These are phyloP conservation scores for Sinonovacula constricta DNA, from an alignment of 1,140 invertebrate species.

Conservation along the genomic window DNA sequence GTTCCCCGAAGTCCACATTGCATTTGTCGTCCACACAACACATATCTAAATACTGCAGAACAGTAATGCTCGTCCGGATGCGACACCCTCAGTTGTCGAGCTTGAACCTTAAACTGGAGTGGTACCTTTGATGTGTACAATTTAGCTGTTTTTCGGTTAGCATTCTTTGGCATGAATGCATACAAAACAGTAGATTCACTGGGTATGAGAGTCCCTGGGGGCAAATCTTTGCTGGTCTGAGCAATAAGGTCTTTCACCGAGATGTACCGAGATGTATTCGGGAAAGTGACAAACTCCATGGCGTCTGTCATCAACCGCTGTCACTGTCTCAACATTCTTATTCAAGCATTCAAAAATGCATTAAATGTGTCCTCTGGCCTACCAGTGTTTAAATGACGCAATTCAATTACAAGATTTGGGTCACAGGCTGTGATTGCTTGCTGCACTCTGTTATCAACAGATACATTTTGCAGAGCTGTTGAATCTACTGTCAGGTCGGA, in stretches of 20 bases:
- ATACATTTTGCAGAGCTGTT: constrained; percentile 38
- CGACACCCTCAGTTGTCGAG: constrained; percentile 28
- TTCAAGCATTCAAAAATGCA: constrained; percentile 41
- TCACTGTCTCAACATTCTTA: constrained; percentile 25
- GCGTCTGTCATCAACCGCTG: constrained; percentile 46
- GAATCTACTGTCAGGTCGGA: constrained; percentile 50
- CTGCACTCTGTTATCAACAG: constrained; percentile 21
- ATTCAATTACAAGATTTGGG: constrained; percentile 43
- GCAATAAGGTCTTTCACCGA: constrained; percentile 41
- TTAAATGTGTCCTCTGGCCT: constrained; percentile 51
- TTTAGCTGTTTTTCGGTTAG: constrained; percentile 29
- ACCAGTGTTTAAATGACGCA: constrained; percentile 50
- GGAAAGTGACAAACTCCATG: too few relatives aligned
- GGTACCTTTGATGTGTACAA: constrained; percentile 19
- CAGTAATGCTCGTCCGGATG: constrained; percentile 57
- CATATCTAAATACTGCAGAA: constrained; percentile 45
- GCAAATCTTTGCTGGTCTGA: neutral
- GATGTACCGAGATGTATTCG: constrained; percentile 37
- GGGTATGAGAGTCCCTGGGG: constrained; percentile 37
- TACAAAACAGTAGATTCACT: constrained; percentile 29
- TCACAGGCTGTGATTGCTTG: constrained; percentile 30
- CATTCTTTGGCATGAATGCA: constrained; percentile 38
- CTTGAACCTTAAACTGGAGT: constrained; percentile 41
- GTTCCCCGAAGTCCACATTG: constrained; percentile 45
- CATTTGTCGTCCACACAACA: too few relatives aligned